These are phyloP conservation scores for Pitangus sulphuratus DNA, from an alignment of 2,797 vertebrate genomes.

Conservation along the genomic window DNA sequence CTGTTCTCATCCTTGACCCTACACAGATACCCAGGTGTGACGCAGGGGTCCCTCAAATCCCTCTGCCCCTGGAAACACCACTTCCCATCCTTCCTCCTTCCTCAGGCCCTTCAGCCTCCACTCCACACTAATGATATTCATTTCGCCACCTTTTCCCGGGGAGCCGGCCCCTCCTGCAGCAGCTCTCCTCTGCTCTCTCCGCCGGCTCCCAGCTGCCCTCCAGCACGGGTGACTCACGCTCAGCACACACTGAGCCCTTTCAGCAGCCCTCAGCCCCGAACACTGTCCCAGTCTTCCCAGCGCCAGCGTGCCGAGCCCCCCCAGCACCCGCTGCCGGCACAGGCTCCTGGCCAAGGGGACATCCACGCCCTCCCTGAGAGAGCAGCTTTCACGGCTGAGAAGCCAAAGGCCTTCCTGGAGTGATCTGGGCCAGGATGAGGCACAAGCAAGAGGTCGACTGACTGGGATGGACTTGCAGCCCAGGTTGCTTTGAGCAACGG, in stretches of 20 bases:
- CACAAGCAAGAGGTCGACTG: neutral
- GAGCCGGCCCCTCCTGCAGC: neutral
- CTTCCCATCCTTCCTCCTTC: neutral
- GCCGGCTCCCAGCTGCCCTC: neutral
- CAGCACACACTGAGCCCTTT: constrained; percentile 74
- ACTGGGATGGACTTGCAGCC: neutral
- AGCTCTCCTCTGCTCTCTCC: neutral
- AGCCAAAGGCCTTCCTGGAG: neutral
- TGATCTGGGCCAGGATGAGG: neutral
- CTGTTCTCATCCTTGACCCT: neutral
- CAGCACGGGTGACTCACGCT: constrained; percentile 53
- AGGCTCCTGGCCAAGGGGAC: constrained; percentile 54
- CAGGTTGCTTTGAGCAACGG: neutral
- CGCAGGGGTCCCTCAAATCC: neutral
- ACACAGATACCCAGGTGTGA: rapidly evolving
- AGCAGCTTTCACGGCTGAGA: constrained; percentile 13
- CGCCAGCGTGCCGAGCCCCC: neutral
- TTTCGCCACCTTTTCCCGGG: neutral
- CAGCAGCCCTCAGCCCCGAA: constrained; percentile 57
- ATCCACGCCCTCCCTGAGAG: constrained; percentile 21
- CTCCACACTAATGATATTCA: neutral
- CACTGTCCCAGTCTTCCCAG: constrained; percentile 74
- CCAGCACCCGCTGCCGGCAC: constrained; percentile 26
- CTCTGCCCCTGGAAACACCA: rapidly evolving
- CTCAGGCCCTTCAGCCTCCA: neutral